Conservation (phyloP, 2,888 invertebrate species). For the Chloroclysta siterata region DNA sequence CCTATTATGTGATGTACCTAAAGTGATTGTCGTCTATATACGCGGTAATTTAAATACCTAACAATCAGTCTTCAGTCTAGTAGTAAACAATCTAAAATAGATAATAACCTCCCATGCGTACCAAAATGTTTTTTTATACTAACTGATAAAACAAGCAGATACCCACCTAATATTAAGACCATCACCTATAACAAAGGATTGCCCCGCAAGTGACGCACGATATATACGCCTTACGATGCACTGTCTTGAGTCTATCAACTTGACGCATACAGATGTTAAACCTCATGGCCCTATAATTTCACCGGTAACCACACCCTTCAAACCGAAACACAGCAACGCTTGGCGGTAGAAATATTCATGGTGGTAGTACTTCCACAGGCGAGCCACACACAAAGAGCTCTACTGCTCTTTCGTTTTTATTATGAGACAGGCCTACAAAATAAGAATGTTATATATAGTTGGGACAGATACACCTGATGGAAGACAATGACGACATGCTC, state of each 20-base stretch:
- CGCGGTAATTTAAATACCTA: too few relatives aligned
- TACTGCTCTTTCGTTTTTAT: neutral
- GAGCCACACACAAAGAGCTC: neutral
- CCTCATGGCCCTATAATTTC: neutral
- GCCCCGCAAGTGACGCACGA: neutral
- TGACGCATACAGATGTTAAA: neutral
- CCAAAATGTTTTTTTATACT: too few relatives aligned
- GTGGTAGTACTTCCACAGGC: too few relatives aligned
- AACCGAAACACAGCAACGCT: neutral
- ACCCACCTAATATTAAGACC: too few relatives aligned
- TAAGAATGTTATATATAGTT: slow-evolving; percentile 32
- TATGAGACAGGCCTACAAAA: slow-evolving; percentile 10
- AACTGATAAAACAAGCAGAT: neutral
- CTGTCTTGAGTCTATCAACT: neutral
- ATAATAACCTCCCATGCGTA: too few relatives aligned
- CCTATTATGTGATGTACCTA: too few relatives aligned
- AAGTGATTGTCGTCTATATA: too few relatives aligned
- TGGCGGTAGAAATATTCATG: too few relatives aligned
- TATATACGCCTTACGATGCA: neutral
- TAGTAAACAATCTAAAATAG: too few relatives aligned
- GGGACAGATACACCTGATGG: slow-evolving; percentile 74
- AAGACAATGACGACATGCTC: slow-evolving; percentile 80
- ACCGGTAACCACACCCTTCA: neutral
- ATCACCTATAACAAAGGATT: neutral
- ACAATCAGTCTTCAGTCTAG: too few relatives aligned